phyloP scores from a whole-genome alignment of 2,888 invertebrate genomes.

The Tetramorium bicarinatum region DNA sequence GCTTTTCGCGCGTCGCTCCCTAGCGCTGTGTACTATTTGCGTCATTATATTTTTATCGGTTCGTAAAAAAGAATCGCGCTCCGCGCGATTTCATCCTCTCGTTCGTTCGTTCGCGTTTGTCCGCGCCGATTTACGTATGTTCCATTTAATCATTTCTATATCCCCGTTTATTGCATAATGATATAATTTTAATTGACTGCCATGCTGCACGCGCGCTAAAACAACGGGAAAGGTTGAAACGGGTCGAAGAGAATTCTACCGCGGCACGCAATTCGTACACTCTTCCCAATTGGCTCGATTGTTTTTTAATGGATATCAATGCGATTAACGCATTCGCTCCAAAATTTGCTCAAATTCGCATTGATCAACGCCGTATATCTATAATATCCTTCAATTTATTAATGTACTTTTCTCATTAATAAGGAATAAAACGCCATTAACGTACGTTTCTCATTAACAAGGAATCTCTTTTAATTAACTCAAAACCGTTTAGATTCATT shows the following conservation, averaged over 20 bases:
- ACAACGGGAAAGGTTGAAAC: neutral
- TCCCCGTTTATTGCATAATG: slow-evolving; percentile 27
- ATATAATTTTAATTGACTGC: slow-evolving; percentile 28
- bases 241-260: slow-evolving; percentile 11
- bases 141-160: slow-evolving; percentile 23
- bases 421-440: slow-evolving; percentile 20
- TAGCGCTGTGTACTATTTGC: slow-evolving; percentile 31
- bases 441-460: slow-evolving; percentile 20
- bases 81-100: neutral
- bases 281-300: slow-evolving; percentile 10
- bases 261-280: slow-evolving; percentile 1
- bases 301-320: slow-evolving; percentile 29
- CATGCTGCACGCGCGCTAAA: neutral
- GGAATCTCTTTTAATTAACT: slow-evolving; percentile 34
- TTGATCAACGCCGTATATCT: neutral
- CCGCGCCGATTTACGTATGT: slow-evolving; percentile 8
- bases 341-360: slow-evolving; percentile 6
- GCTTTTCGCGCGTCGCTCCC: neutral
- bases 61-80: slow-evolving; percentile 3
- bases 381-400: slow-evolving; percentile 2
- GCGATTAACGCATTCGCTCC: neutral
- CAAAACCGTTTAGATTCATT: slow-evolving; percentile 6
- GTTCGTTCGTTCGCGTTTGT: neutral
- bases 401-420: slow-evolving; percentile 13
- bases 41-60: slow-evolving; percentile 46